Percentiles rank a stretch among this genome's conserved stretches.
Evolutionary conservation across 2,113 vertebrate species (phyloP).

Genomic region (Alexandromys fortis): DNA sequence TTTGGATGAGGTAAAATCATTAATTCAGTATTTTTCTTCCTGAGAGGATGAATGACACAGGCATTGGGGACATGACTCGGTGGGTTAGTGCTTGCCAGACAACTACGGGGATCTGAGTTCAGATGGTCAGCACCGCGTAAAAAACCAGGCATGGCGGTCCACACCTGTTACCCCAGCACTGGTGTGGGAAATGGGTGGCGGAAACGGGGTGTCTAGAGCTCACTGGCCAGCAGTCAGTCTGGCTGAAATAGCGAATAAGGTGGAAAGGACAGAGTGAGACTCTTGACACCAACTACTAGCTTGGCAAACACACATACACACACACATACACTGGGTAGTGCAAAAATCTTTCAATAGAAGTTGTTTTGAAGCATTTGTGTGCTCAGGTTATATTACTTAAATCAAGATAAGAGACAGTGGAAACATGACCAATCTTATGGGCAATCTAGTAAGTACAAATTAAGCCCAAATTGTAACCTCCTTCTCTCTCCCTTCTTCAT

Average conservation of each 20-base stretch:
- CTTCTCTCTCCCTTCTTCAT: neutral
- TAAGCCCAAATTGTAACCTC: neutral
- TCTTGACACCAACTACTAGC: neutral
- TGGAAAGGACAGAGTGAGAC: neutral
- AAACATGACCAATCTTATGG: conserved; percentile 23
- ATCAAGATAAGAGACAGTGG: neutral
- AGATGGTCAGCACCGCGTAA: neutral
- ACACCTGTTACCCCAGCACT: neutral
- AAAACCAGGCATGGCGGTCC: no score
- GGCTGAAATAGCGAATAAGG: no score
- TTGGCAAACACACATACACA: neutral
- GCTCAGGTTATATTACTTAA: conserved; percentile 24
- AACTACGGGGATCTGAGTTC: neutral
- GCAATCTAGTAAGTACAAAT: neutral
- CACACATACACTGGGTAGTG: neutral
- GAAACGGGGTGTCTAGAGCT: neutral
- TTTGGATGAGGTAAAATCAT: conserved; percentile 94
- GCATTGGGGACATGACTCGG: neutral
- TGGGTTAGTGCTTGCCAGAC: neutral
- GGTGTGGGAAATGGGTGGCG: no score
- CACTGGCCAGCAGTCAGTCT: neutral
- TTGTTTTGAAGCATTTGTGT: conserved; percentile 30
- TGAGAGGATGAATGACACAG: neutral
- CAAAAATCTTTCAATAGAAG: conserved; percentile 18
- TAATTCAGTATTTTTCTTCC: conserved; percentile 37